Conservation (phyloP, 2,113 vertebrate genomes). For the Columba livia region DNA sequence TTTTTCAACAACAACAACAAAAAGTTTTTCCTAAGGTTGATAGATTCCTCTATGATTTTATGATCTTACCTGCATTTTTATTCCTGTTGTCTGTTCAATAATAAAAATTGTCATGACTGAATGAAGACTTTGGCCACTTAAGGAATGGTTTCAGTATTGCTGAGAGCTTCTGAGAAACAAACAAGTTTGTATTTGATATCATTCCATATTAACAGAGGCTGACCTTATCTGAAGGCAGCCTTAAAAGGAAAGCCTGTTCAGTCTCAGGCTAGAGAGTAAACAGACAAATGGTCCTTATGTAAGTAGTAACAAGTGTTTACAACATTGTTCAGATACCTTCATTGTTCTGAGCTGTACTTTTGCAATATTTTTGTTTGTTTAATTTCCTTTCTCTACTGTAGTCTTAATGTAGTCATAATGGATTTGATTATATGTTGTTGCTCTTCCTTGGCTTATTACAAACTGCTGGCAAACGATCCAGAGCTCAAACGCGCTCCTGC, state of each 20-base stretch:
- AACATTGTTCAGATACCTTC: slow-evolving; percentile 36
- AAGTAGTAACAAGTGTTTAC: slow-evolving; percentile 59
- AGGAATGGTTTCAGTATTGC: background rate
- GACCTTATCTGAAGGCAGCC: slow-evolving; percentile 44
- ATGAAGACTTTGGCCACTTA: background rate
- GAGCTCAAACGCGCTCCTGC: background rate
- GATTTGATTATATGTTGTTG: slow-evolving; percentile 52
- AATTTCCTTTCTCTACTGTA: slow-evolving; percentile 58
- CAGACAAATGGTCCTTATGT: slow-evolving; percentile 46
- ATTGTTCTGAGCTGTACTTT: slow-evolving; percentile 38
- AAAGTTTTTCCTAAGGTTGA: background rate
- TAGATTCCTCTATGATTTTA: background rate
- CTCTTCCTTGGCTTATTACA: slow-evolving; percentile 43
- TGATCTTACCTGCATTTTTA: background rate
- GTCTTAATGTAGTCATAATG: slow-evolving; percentile 44
- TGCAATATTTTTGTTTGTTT: slow-evolving; percentile 54
- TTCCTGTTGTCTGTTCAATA: background rate
- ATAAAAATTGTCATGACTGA: background rate
- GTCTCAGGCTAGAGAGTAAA: slow-evolving; percentile 18
- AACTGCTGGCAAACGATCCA: slow-evolving; percentile 41
- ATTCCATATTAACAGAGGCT: slow-evolving; percentile 9
- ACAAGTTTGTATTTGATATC: background rate
- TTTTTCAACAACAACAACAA: background rate
- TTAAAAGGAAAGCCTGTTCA: slow-evolving; percentile 51
- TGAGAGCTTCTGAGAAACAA: background rate